Conservation (phyloP, 2,888 invertebrate species). For the Drymonia ruficornis region DNA sequence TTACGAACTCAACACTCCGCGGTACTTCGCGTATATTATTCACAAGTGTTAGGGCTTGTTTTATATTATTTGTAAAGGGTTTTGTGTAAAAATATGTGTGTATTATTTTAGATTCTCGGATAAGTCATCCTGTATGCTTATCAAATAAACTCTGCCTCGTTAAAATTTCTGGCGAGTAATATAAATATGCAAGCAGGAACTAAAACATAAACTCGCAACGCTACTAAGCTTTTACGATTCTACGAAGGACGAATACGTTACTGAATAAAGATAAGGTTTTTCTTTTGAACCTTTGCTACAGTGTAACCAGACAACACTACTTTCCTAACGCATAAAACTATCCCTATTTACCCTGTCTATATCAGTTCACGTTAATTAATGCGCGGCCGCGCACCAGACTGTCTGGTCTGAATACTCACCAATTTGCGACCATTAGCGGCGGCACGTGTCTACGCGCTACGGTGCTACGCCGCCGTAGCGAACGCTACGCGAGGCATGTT, state of each 20-base stretch:
- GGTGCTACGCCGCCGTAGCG: not conserved
- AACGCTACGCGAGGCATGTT: not conserved
- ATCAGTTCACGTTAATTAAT: slow-evolving; percentile 22
- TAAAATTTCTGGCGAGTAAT: no score
- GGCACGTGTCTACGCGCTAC: slow-evolving; percentile 20
- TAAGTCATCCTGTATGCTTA: no score
- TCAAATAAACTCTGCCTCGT: no score
- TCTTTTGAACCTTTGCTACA: not conserved
- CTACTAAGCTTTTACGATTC: no score
- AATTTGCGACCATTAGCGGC: slow-evolving; percentile 24
- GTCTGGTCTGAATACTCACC: slow-evolving; percentile 15
- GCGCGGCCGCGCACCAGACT: slow-evolving; percentile 18
- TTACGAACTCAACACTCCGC: slow-evolving; percentile 7
- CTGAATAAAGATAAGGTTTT: no score
- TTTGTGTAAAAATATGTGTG: no score
- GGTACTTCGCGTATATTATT: not conserved
- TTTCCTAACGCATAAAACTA: not conserved
- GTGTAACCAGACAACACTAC: no score
- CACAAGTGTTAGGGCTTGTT: not conserved
- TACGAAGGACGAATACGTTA: no score
- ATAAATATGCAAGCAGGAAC: no score
- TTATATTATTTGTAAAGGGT: not conserved
- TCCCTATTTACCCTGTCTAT: not conserved
- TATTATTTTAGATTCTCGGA: not conserved
- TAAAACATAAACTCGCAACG: no score